Conservation (phyloP, 2,888 invertebrate species). For the Exephanes ischioxanthus region DNA sequence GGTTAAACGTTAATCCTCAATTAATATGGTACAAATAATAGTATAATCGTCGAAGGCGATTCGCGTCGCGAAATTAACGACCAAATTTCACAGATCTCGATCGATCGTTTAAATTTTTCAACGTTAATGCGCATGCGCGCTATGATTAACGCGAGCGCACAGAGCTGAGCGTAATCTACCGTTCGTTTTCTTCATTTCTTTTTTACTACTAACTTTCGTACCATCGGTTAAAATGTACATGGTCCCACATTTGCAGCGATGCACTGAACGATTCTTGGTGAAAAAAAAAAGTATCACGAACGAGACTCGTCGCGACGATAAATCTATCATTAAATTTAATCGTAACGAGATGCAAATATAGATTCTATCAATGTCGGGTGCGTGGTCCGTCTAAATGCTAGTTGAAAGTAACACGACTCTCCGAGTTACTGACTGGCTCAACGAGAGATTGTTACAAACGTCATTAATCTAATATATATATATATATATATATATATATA, state of each 20-base stretch:
- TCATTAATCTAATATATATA: constrained; percentile 26
- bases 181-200: constrained; percentile 12
- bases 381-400: constrained; percentile 55
- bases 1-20: constrained; percentile 56
- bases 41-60: constrained; percentile 48
- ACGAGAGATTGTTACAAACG: constrained; percentile 30
- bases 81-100: constrained; percentile 23
- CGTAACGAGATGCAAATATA: constrained; percentile 66
- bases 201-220: constrained; percentile 44
- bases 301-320: constrained; percentile 18
- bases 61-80: constrained; percentile 33
- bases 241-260: constrained; percentile 57
- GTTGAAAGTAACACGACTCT: constrained; percentile 35
- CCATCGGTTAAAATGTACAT: constrained; percentile 42
- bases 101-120: neutral
- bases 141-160: neutral
- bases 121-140: neutral
- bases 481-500: constrained; percentile 4
- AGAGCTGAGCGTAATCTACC: neutral
- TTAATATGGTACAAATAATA: constrained; percentile 71
- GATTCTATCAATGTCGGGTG: constrained; percentile 56
- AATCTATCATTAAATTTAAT: constrained; percentile 51
- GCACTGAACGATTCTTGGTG: constrained; percentile 16
- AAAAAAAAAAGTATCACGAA: constrained; percentile 24
- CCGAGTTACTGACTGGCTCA: constrained; percentile 38